These are phyloP conservation scores for Thysanoteuthis rhombus DNA, from an alignment of 2,888 invertebrate genomes.

Conservation along the genomic window DNA sequence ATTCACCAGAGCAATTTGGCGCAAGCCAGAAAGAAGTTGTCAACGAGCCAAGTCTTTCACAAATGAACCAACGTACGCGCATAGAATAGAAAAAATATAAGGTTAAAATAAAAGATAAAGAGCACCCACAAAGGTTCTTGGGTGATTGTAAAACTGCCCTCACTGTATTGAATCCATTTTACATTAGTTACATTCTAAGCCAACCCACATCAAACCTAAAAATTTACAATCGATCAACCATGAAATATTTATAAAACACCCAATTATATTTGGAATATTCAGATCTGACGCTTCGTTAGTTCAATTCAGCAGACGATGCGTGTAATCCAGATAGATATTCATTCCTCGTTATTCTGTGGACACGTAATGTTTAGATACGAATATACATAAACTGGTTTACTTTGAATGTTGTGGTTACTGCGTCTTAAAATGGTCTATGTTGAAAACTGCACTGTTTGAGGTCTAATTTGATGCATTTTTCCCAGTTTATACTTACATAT, in stretches of 20 bases:
- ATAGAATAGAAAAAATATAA: neutral
- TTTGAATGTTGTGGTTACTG: too few species aligned
- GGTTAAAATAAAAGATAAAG: neutral
- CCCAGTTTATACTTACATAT: too few species aligned
- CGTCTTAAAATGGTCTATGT: too few species aligned
- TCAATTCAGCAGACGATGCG: neutral
- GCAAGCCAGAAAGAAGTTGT: neutral
- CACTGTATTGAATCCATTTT: neutral
- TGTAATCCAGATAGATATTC: neutral
- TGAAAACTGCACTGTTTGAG: too few species aligned
- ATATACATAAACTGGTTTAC: too few species aligned
- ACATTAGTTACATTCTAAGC: neutral
- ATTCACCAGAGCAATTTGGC: neutral
- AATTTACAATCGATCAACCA: neutral
- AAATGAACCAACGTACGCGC: neutral
- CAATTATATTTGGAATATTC: neutral
- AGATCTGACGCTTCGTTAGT: neutral
- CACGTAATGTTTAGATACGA: too few species aligned
- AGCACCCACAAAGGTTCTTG: neutral
- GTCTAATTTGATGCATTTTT: too few species aligned
- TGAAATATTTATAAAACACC: neutral
- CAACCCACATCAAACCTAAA: neutral
- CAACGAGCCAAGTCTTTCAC: neutral
- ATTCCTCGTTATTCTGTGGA: neutral
- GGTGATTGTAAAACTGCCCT: neutral